Conservation (phyloP, 2,888 invertebrate species). For the Clitarchus hookeri region DNA sequence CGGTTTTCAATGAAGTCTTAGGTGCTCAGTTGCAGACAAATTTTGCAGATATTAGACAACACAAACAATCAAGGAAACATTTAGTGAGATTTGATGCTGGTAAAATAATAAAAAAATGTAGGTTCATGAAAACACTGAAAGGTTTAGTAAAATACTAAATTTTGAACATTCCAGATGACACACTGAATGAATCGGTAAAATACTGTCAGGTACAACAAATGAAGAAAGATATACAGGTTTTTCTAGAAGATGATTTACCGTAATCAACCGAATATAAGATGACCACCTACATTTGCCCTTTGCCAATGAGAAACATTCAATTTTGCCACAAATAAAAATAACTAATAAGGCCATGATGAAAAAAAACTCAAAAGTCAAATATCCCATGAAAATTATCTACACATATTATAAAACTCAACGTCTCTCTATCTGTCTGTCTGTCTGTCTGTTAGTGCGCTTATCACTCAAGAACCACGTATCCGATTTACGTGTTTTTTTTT, state of each 20-base stretch:
- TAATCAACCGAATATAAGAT: too few relatives aligned
- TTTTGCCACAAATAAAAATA: too few relatives aligned
- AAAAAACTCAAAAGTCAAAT: too few relatives aligned
- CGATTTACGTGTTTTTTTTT: too few relatives aligned
- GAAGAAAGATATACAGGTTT: constrained; percentile 17
- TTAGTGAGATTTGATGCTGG: not conserved
- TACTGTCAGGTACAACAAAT: not conserved
- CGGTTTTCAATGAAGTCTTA: constrained; percentile 16
- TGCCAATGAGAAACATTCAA: too few relatives aligned
- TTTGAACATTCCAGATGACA: not conserved
- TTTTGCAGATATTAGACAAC: not conserved
- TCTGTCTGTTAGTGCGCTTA: too few relatives aligned
- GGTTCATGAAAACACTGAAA: constrained; percentile 16
- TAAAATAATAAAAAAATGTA: not conserved
- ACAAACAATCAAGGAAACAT: not conserved
- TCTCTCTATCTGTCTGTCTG: too few relatives aligned
- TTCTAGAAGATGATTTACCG: constrained; percentile 19
- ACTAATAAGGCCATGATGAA: too few relatives aligned
- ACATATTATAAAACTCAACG: too few relatives aligned
- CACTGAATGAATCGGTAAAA: not conserved
- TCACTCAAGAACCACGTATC: too few relatives aligned
- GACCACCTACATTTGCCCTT: too few relatives aligned
- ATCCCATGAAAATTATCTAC: too few relatives aligned
- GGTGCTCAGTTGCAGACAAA: not conserved
- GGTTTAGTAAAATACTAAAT: not conserved